Conservation (phyloP, 2,797 vertebrate species). For the Poeciliopsis gracilis region DNA sequence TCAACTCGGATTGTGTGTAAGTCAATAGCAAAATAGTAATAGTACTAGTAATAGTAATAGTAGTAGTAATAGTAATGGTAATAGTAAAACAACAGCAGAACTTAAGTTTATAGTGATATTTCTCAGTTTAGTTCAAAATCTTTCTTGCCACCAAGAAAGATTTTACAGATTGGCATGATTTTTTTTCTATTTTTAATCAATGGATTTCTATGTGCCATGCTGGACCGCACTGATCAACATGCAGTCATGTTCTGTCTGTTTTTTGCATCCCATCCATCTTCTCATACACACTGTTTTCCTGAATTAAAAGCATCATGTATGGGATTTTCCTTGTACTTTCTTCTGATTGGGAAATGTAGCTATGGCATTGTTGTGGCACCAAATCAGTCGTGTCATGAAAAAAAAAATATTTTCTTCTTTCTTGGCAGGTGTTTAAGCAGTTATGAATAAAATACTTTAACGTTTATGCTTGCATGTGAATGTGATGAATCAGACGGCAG, state of each 20-base stretch:
- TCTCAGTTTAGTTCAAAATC: neutral
- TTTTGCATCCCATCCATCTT: neutral
- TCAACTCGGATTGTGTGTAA: neutral
- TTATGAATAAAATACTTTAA: neutral
- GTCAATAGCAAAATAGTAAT: neutral
- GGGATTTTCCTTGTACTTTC: neutral
- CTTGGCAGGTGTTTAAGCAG: neutral
- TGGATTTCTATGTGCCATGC: neutral
- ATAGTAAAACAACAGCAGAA: neutral
- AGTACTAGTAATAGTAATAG: neutral
- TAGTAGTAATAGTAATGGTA: too few species aligned
- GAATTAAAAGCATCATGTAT: neutral
- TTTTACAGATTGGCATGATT: neutral
- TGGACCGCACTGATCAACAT: neutral
- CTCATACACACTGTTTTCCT: neutral
- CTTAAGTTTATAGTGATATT: neutral
- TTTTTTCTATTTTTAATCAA: neutral
- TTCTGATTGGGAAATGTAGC: neutral
- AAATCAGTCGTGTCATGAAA: neutral
- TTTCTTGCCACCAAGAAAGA: neutral
- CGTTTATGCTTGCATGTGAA: neutral
- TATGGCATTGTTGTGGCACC: neutral
- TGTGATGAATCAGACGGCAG: neutral
- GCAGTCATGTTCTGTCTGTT: neutral
- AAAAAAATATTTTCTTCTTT: neutral